Conservation (phyloP, 2,797 vertebrate species). For the Triplophysa bombifrons region DNA sequence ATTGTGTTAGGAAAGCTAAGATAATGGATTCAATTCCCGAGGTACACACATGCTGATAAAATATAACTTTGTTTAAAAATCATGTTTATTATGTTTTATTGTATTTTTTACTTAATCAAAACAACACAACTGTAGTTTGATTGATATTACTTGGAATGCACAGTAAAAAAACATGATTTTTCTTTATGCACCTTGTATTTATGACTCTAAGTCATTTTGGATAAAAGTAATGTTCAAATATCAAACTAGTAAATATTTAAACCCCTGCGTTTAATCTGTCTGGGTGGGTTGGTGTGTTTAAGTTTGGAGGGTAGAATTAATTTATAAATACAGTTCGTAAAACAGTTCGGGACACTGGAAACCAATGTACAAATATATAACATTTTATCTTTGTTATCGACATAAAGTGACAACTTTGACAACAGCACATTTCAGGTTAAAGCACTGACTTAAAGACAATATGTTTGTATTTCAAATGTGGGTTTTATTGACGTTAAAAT, state of each 20-base stretch:
- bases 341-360: background rate
- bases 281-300: background rate
- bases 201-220: no score
- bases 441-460: background rate
- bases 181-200: no score
- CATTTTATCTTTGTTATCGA: background rate
- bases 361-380: background rate
- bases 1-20: no score
- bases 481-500: background rate
- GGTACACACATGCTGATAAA: no score
- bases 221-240: no score
- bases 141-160: no score
- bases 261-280: background rate
- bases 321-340: background rate
- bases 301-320: background rate
- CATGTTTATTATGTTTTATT: no score
- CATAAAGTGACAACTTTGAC: background rate
- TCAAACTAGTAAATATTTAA: background rate
- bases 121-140: no score
- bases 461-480: background rate
- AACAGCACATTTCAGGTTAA: background rate
- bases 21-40: no score
- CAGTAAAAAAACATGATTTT: no score
- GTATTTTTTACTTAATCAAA: no score
- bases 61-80: no score